Conservation (phyloP, 2,113 vertebrate species). For the Chrysemys picta region DNA sequence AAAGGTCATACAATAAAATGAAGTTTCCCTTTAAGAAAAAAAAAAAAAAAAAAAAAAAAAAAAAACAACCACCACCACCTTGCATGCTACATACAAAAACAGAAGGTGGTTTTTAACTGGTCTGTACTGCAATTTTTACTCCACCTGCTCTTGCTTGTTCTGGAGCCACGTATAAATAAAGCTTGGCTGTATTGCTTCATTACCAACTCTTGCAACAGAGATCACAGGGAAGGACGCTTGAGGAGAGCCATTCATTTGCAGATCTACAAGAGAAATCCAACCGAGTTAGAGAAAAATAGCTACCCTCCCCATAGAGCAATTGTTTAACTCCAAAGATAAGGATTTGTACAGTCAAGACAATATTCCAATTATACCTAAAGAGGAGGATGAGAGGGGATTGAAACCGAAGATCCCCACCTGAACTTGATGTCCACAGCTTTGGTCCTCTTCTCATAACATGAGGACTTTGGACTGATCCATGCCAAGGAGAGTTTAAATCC, state of each 20-base stretch:
- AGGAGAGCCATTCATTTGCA: constrained; percentile 72
- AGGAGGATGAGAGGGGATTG: not conserved
- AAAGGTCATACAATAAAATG: not conserved
- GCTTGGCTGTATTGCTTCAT: constrained; percentile 63
- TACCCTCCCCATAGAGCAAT: not conserved
- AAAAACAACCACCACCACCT: not conserved
- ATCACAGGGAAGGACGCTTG: not conserved
- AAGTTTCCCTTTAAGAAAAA: not conserved
- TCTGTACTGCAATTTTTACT: not conserved
- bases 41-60: not conserved
- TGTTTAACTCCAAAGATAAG: not conserved
- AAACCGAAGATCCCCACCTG: constrained; percentile 76
- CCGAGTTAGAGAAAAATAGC: not conserved
- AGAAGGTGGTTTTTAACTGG: not conserved
- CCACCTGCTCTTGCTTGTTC: constrained; percentile 92
- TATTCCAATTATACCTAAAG: not conserved
- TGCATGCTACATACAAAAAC: not conserved
- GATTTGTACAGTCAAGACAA: not conserved
- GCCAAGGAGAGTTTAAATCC: constrained; percentile 84
- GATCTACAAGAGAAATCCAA: constrained; percentile 61
- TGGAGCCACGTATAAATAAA: constrained; percentile 85
- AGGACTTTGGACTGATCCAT: constrained; percentile 84
- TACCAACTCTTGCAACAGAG: constrained; percentile 36
- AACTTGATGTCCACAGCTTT: constrained; percentile 89
- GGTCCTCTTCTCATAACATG: constrained; percentile 85